Evolutionary conservation across 2,888 invertebrate species (phyloP).

Genomic region (Cryptocephalus primarius): DNA sequence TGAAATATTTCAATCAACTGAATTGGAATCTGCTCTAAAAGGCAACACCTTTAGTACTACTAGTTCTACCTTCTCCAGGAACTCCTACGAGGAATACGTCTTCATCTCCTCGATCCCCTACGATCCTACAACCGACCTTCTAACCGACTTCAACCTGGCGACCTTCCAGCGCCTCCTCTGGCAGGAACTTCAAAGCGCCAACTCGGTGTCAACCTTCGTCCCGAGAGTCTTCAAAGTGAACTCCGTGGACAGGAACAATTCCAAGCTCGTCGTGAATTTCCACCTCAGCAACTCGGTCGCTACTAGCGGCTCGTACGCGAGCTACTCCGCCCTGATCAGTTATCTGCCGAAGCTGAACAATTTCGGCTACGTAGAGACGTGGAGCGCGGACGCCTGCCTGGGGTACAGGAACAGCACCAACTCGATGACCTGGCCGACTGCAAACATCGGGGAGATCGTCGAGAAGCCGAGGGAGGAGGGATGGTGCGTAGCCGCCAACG

Average conservation of each 20-base stretch:
- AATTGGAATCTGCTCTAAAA: too few species aligned
- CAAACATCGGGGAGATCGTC: conserved; percentile 2
- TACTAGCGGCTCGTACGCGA: background rate
- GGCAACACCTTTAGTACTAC: too few species aligned
- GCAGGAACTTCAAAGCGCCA: background rate
- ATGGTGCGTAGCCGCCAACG: conserved; percentile 43
- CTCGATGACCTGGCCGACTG: conserved; percentile 15
- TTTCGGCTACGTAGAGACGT: background rate
- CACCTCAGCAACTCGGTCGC: conserved; percentile 12
- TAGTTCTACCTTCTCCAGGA: too few species aligned
- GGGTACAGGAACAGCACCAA: conserved; percentile 2
- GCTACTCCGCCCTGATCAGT: background rate
- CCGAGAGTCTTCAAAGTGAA: conserved; percentile 19
- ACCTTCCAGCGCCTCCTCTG: conserved; percentile 1
- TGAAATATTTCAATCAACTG: too few species aligned
- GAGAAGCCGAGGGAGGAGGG: conserved; percentile 12
- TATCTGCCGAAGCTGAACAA: conserved; percentile 1
- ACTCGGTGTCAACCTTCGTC: conserved; percentile 5
- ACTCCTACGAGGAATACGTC: conserved; percentile 17
- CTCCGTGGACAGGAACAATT: conserved; percentile 12
- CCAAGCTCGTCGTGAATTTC: conserved; percentile 15
- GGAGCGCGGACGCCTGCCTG: conserved; percentile 10
- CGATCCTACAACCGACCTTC: conserved; percentile 10
- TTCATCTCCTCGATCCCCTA: conserved; percentile 12
- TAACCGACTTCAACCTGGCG: conserved; percentile 10